Evolutionary conservation across 2,113 vertebrate species (phyloP), one percentile per base, ranked within the genome.

Genomic region (Syngnathoides biaculeatus): DNA sequence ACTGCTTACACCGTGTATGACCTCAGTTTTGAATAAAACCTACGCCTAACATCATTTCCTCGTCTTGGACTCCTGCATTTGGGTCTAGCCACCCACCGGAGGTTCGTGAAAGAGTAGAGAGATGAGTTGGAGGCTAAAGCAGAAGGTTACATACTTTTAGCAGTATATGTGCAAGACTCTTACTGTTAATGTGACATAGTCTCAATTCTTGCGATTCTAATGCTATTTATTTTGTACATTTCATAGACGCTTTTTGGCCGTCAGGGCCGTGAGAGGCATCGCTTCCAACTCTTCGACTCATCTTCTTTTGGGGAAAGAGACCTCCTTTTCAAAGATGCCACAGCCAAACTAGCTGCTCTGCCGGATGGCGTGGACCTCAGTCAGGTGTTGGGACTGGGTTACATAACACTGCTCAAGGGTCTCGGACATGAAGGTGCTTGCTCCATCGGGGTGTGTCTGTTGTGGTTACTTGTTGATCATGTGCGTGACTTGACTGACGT

Each of bases 391-490:
- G 95, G 95, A 42, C 86, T 94, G 78, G 95, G 95, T 80, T 96
- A 95, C 66, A 88, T 94, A 8, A 88, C 94, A 19, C 93, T 96
- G 30, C 91, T 97, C 61, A 95, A 95, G 75, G 93, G 92, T 9
- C 91, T 96, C 0, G 93, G 95, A 14, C 95, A 97, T 55, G 94
- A 95, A 95, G 95, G 95, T 96, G 80, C 67, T 45, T 47, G 0
- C n/a, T 40, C 52, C 10, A 11, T 43, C 20, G 35, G 45, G 64
- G 38, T 65, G 42, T 57, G 12, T 11, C 58, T 67, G 8, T 68
- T 47, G 1, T n/a, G 56, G 19, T 60, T 43, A 56, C 24, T 9
- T 22, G 42, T 53, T 50, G 17, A 10, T 38, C 1, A 6, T 27
- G 14, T 60, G 20, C 40, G 0, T 45, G 1, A n/a, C 11, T 0